Evolutionary conservation across 2,888 invertebrate species (phyloP).

Genomic region (Hoplodrina ambigua): DNA sequence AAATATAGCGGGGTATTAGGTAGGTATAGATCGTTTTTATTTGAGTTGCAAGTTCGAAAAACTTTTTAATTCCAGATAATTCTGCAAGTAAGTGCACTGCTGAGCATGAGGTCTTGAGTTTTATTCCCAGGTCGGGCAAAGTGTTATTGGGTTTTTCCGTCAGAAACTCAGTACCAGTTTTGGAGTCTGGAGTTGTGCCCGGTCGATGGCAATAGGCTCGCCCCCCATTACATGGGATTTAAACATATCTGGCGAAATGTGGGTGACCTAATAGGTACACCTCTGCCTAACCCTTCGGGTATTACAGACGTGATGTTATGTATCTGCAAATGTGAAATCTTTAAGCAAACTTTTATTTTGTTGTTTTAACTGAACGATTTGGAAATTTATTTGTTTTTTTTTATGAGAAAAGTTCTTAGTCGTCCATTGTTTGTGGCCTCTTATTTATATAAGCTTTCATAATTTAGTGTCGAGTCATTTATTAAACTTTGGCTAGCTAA

Average conservation of each 20-base stretch:
- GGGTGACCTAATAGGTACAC: too few species aligned
- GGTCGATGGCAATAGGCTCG: too few species aligned
- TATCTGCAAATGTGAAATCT: conserved; percentile 7
- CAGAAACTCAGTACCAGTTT: too few species aligned
- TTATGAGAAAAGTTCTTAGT: not conserved
- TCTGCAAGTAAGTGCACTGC: too few species aligned
- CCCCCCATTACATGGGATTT: too few species aligned
- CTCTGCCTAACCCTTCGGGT: too few species aligned
- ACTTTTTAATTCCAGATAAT: conserved; percentile 17
- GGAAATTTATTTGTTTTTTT: conserved; percentile 1
- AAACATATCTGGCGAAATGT: too few species aligned
- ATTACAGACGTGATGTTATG: too few species aligned
- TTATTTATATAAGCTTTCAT: conserved; percentile 5
- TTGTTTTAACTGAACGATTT: not conserved
- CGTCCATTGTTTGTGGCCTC: not conserved
- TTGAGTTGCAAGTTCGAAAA: conserved; percentile 29
- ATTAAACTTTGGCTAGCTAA: not conserved
- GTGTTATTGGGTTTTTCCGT: too few species aligned
- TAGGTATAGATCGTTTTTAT: conserved; percentile 56
- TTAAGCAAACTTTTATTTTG: conserved; percentile 5
- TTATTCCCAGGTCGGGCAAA: too few species aligned
- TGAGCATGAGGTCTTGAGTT: too few species aligned
- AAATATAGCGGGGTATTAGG: conserved; percentile 69
- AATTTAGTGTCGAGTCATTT: conserved; percentile 8
- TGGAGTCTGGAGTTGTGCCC: too few species aligned